phyloP scores from a whole-genome alignment of 1,140 invertebrate species.

The Rhyzopertha dominica region DNA sequence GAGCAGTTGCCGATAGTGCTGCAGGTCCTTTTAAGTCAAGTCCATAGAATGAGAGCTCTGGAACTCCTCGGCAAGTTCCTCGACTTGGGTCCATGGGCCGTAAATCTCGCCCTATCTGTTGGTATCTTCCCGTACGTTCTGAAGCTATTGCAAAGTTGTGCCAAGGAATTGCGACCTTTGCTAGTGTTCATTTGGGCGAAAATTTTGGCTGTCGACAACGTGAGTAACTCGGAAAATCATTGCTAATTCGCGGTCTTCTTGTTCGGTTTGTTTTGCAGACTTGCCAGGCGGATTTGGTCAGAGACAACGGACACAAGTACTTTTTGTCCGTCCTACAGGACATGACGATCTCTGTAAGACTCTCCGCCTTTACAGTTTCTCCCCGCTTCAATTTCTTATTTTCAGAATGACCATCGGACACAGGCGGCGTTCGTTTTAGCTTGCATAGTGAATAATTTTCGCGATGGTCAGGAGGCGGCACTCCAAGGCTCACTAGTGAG shows the following conservation, averaged over 20 bases:
- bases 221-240: constrained; percentile 48
- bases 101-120: constrained; percentile 91
- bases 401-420: constrained; percentile 77
- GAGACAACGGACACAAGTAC: constrained; percentile 93
- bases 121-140: constrained; percentile 99
- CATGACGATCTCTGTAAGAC: constrained; percentile 67
- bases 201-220: constrained; percentile 94
- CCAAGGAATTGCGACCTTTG: constrained; percentile 83
- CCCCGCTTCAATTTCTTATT: constrained; percentile 20
- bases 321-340: constrained; percentile 88
- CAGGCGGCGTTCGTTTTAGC: constrained; percentile 89
- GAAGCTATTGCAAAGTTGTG: constrained; percentile 90
- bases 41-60: constrained; percentile 89
- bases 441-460: constrained; percentile 86
- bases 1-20: constrained; percentile 97
- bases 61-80: constrained; percentile 94
- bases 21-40: constrained; percentile 95
- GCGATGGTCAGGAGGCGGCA: constrained; percentile 80
- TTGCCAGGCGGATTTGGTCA: constrained; percentile 92
- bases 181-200: constrained; percentile 99
- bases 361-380: not conserved
- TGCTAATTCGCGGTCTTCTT: constrained; percentile 4
- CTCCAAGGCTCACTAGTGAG: constrained; percentile 82
- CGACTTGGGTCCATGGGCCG: constrained; percentile 95
- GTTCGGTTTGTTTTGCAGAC: constrained; percentile 55